phyloP scores from a whole-genome alignment of 1,140 invertebrate species.

The Papilio polyxenes region DNA sequence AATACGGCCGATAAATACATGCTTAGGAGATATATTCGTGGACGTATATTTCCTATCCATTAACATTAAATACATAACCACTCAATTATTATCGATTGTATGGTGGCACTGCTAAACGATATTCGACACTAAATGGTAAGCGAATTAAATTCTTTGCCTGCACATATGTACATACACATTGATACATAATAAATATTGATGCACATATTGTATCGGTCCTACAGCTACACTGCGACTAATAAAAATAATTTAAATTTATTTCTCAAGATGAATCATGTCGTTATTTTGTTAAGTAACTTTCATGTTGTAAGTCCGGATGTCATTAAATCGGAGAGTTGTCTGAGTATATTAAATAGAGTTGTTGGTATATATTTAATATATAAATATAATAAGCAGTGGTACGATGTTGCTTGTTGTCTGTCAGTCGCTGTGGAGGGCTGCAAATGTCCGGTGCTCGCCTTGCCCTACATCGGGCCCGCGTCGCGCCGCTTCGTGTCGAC shows the following conservation, averaged over 20 bases:
- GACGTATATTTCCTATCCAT: not conserved
- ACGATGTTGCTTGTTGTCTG: not conserved
- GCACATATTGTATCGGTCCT: no score
- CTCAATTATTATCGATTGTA: no score
- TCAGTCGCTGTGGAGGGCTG: slow-evolving; percentile 25
- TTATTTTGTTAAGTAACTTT: not conserved
- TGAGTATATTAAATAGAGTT: not conserved
- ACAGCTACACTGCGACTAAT: not conserved
- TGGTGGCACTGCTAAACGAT: no score
- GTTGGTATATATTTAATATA: not conserved
- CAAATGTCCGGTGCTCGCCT: slow-evolving; percentile 51
- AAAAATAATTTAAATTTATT: not conserved
- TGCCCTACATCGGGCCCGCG: slow-evolving; percentile 42
- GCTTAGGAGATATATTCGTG: not conserved
- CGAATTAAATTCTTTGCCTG: not conserved
- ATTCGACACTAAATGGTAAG: not conserved
- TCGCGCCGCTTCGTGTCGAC: not conserved
- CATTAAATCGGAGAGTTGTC: not conserved
- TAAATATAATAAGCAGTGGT: not conserved
- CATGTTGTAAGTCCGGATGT: not conserved
- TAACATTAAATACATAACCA: not conserved
- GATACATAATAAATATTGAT: not conserved
- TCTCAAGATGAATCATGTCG: no score
- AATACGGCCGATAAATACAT: not conserved
- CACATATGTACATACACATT: not conserved